A percentile compares a stretch with the other conserved stretches of the same genome.
phyloP scores from a whole-genome alignment of 1,140 invertebrate species.

The Phenacoccus solenopsis region DNA sequence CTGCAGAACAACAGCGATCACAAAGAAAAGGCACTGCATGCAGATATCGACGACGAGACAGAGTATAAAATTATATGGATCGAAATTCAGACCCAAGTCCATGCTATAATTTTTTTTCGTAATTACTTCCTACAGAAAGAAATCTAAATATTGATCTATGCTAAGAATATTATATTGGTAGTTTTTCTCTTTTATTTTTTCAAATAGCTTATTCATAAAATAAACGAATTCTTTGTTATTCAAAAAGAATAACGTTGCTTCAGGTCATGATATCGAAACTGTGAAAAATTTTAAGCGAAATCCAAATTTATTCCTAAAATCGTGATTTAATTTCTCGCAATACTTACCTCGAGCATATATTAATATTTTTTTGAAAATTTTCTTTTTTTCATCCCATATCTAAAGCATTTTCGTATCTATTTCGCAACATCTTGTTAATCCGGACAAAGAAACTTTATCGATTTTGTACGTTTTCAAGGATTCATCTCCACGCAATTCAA shows the following conservation, averaged over 20 bases:
- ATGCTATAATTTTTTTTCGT: background rate
- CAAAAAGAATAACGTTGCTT: no score
- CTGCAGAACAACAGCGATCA: conserved; percentile 68
- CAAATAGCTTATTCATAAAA: background rate
- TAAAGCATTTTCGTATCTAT: background rate
- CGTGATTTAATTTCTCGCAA: background rate
- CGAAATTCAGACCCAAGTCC: conserved; percentile 35
- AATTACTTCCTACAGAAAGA: background rate
- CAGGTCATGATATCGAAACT: no score
- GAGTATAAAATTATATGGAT: conserved; percentile 73
- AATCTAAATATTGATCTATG: background rate
- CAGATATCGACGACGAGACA: conserved; percentile 74
- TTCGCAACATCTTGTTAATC: background rate
- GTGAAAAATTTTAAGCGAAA: background rate
- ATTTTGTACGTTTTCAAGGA: no score
- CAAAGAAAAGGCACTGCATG: conserved; percentile 81
- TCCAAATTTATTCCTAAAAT: background rate
- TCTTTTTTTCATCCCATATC: background rate
- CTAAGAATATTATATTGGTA: background rate
- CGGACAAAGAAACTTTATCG: no score
- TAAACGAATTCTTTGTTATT: background rate
- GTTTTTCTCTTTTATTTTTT: no score
- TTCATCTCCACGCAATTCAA: no score
- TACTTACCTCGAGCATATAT: no score
- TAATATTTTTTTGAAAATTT: no score